phyloP scores from a whole-genome alignment of 2,888 invertebrate species.

The Callimorpha dominula region DNA sequence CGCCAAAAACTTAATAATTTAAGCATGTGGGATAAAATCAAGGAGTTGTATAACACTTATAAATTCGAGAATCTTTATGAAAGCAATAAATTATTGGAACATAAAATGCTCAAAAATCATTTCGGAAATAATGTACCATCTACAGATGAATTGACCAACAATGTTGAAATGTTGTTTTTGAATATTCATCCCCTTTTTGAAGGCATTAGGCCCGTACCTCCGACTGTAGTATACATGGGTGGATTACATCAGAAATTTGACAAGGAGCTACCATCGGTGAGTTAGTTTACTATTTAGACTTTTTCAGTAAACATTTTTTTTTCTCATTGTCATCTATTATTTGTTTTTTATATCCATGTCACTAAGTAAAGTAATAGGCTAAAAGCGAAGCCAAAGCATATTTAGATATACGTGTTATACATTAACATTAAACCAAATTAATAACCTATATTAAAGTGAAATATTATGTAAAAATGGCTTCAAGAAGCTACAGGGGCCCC shows the following conservation, averaged over 20 bases:
- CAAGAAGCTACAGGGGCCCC: too few species aligned
- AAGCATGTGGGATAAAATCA: slow-evolving; percentile 39
- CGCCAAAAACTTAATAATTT: slow-evolving; percentile 34
- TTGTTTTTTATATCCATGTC: background rate
- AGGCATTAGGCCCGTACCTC: slow-evolving; percentile 68
- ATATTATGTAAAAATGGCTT: too few species aligned
- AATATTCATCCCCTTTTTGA: slow-evolving; percentile 71
- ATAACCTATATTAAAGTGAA: too few species aligned
- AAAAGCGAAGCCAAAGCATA: too few species aligned
- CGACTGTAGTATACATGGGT: slow-evolving; percentile 70
- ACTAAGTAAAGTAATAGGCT: too few species aligned
- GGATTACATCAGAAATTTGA: slow-evolving; percentile 67
- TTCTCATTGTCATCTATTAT: background rate
- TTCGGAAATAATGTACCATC: slow-evolving; percentile 46
- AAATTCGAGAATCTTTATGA: slow-evolving; percentile 4
- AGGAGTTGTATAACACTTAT: slow-evolving; percentile 21
- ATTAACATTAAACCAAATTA: too few species aligned
- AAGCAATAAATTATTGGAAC: slow-evolving; percentile 7
- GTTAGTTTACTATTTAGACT: background rate
- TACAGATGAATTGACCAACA: slow-evolving; percentile 46
- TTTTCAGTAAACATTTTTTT: background rate
- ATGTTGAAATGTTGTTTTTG: slow-evolving; percentile 68
- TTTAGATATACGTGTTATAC: too few species aligned
- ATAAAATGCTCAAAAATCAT: slow-evolving; percentile 15
- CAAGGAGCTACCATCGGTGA: slow-evolving; percentile 36